Evolutionary conservation across 2,888 invertebrate genomes (phyloP), one percentile per base, ranked within the genome.

Genomic region (Hylaea fasciaria): DNA sequence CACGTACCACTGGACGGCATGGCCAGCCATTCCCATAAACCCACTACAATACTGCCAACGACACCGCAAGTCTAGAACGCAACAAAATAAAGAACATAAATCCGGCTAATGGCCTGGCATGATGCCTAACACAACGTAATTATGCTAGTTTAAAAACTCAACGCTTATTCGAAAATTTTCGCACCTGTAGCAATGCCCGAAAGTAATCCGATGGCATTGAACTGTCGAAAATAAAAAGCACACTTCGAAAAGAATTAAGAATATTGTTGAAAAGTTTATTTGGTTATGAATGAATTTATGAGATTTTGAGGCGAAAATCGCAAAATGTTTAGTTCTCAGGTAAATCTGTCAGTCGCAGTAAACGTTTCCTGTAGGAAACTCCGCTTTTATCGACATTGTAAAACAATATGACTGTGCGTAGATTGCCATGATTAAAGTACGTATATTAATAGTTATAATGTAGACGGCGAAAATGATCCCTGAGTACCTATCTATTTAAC

Each of bases 31-130:
- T 49, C 28, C n/a, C 48, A 37, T 64, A 57, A 63, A 52, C 49
- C 44, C 29, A 32, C 13, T 28, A 57, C 45, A 58, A 58, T 57
- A 67, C 53, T 40, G 17, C 55, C 35, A 46, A 46, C 46, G 57
- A 57, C 37, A 14, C 12, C 11, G 43, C 46, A 46, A 50, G 35
- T 22, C 40, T 45, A 53, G 28, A 17, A 29, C 29, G 7, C 22
- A 46, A 47, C 13, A 48, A 45, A 51, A 39, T 13, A 52, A 64
- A 45, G 12, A 40, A 70, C 66, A 76, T 72, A 70, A 71, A 66
- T 69, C 69, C 67, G 44, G 53, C 53, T 69, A 60, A 79, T 72
- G 72, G 71, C 58, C 78, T 81, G 80, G 80, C 80, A 44, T 45
- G 10, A 39, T 66, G 76, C 81, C 81, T 74, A 73, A 78, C 72